Base-by-base conservation (phyloP, 1,140 invertebrate species). In the Steinernema feltiae region DNA sequence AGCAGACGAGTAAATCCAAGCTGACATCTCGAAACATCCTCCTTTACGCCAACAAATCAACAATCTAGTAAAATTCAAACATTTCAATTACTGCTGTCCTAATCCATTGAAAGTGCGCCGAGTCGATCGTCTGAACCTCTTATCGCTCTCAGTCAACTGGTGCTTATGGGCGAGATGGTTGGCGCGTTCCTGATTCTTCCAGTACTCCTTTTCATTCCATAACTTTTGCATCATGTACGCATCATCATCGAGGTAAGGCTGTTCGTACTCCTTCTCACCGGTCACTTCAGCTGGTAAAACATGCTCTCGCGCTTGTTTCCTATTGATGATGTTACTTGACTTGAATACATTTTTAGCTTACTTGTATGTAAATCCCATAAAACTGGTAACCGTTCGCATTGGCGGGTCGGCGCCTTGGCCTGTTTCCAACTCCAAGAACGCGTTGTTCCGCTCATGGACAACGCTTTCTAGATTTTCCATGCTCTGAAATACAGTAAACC, bases 381-480 rank as follows among this genome's bases (percentile, higher is more conserved):
- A 80, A 3, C 82, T 83, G 32, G 84, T 85, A 30, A 85, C 78
- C 7, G 69, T 85, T 32, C 85, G 72, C 48, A 74, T 76, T 21
- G 79, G 78, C 18, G 83, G 82, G 15, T 93, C 93, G 78, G 90
- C 91, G 84, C 91, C 89, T 63, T 82, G 79, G 0, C 95, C 95
- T 69, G 92, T 94, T 90, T 99, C 96, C 48, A 99, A 87, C 73
- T 92, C 80, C 87, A 92, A 91, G 87, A 93, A 96, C 1, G 97
- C 96, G 81, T 90, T 88, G 87, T 99, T 96, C 79, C 97, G 89
- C 89, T 99, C 97, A 79, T 92, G 89, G 0, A 99, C 91, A 2
- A 99, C 93, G 32, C 89, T 87, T 88, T 98, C 93, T 69, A 99
- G 87, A 88, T 98, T 97, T 79, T 91, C 89, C 97, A 99, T 99